Conservation (phyloP, 2,888 invertebrate species). For the Andricus curvator region DNA sequence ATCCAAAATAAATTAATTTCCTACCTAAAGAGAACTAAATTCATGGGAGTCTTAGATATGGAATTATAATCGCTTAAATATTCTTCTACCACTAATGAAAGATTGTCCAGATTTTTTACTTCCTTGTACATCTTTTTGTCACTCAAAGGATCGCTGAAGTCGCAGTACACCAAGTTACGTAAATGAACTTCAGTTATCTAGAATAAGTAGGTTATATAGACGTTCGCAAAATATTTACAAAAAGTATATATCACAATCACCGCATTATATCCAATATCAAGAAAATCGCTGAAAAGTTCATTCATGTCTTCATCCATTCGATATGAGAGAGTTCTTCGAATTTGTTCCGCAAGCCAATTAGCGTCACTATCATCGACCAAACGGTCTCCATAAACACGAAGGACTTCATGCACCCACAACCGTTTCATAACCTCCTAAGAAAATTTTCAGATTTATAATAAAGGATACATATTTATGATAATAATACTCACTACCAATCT, state of each 20-base stretch:
- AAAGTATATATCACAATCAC: conserved; percentile 41
- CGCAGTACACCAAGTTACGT: conserved; percentile 94
- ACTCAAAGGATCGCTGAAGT: conserved; percentile 87
- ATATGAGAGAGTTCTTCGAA: conserved; percentile 82
- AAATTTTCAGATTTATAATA: conserved; percentile 45
- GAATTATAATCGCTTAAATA: conserved; percentile 95
- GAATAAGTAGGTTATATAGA: conserved; percentile 54
- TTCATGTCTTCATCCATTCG: conserved; percentile 86
- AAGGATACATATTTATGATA: conserved; percentile 17
- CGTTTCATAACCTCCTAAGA: conserved; percentile 90
- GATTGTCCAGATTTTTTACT: conserved; percentile 88
- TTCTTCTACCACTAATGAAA: conserved; percentile 89
- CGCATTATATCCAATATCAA: conserved; percentile 33
- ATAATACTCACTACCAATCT: conserved; percentile 29
- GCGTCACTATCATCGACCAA: conserved; percentile 91
- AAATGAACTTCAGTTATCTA: conserved; percentile 90
- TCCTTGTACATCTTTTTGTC: conserved; percentile 86
- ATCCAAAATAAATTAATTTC: not conserved
- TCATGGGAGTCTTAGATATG: conserved; percentile 98
- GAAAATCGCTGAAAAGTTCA: conserved; percentile 84
- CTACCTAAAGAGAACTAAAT: conserved; percentile 92
- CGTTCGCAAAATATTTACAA: not conserved
- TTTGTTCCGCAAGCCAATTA: conserved; percentile 87
- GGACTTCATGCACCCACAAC: conserved; percentile 95
- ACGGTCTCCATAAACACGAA: conserved; percentile 95